Base-by-base conservation (phyloP, 1,140 invertebrate species). In the Drosophila subpulchrella region DNA sequence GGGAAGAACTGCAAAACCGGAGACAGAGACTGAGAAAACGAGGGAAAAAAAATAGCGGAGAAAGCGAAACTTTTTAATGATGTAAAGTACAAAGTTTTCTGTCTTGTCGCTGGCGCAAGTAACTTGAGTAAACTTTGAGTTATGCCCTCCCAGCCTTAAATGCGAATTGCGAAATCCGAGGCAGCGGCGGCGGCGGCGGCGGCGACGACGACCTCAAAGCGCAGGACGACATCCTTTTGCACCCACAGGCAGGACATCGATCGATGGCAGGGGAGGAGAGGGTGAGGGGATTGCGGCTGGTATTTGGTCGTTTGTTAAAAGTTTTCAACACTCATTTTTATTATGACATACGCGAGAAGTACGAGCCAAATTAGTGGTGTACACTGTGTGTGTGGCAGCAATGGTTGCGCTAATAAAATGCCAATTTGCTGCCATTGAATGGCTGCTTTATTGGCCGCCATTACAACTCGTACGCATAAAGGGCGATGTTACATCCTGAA, bases 81-180 rank as follows among this genome's bases (percentile, higher is more conserved):
- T 90, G 85, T 90, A 90, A 90, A 90, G 85, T 90, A 90, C 74
- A 90, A 90, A 90, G 85, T 90, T 90, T 90, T 85, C 81, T 90
- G 81, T 90, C 85, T 90, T 89, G 85, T 89, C 84, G 84, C 67
- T 86, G 83, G 83, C 70, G 75, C 83, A 86, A 86, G 82, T 88
- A 89, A 90, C 85, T 89, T 89, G 84, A 90, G 85, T 89, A 89
- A 89, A 89, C 84, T 89, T 89, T 90, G 85, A 89, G 85, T 90
- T 89, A 85, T 72, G 50, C 66, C 68, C 63, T 86, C 53, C 42
- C 51, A 77, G 77, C 85, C 80, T 81, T 59, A 79, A 78, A 88
- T 75, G 75, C 67, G 81, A 67, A 47, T 53, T 63, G 61, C 74
- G 60, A 46, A 27, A 27, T 27, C 27, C 27, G 27, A 27, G 27